Evolutionary conservation across 2,113 vertebrate species (phyloP).

Genomic region (Montifringilla adamsi): DNA sequence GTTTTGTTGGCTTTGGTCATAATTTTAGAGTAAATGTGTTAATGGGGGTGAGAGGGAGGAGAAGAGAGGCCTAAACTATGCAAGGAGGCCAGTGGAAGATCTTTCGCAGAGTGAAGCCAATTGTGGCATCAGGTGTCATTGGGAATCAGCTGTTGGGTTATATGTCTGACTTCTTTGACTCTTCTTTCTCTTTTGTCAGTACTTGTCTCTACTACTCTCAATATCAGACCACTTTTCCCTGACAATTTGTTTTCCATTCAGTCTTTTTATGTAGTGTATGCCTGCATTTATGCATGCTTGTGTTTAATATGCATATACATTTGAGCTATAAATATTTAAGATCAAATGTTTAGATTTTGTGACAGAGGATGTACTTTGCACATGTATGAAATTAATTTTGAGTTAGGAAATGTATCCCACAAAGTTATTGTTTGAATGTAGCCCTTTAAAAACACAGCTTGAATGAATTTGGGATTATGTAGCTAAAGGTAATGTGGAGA

Average conservation of each 20-base stretch:
- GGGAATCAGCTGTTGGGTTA: not conserved
- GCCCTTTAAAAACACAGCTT: not conserved
- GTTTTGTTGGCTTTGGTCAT: not conserved
- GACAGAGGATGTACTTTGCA: not conserved
- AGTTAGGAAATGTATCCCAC: not conserved
- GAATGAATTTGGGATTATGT: not conserved
- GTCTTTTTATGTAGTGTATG: not conserved
- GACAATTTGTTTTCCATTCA: not conserved
- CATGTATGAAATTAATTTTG: not conserved
- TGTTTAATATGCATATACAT: not conserved
- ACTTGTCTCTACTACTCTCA: not conserved
- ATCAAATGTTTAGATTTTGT: not conserved
- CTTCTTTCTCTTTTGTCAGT: not conserved
- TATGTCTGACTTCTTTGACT: not conserved
- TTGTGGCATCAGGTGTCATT: not conserved
- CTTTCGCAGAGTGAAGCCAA: not conserved
- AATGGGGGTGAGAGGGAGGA: not conserved
- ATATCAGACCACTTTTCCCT: not conserved
- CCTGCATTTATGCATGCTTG: not conserved
- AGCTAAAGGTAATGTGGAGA: not conserved
- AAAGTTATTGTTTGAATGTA: not conserved
- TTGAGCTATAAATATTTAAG: not conserved
- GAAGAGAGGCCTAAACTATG: not conserved
- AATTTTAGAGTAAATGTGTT: not conserved
- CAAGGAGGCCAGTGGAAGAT: not conserved